phyloP scores from a whole-genome alignment of 2,113 vertebrate species.

The Lepus americanus region DNA sequence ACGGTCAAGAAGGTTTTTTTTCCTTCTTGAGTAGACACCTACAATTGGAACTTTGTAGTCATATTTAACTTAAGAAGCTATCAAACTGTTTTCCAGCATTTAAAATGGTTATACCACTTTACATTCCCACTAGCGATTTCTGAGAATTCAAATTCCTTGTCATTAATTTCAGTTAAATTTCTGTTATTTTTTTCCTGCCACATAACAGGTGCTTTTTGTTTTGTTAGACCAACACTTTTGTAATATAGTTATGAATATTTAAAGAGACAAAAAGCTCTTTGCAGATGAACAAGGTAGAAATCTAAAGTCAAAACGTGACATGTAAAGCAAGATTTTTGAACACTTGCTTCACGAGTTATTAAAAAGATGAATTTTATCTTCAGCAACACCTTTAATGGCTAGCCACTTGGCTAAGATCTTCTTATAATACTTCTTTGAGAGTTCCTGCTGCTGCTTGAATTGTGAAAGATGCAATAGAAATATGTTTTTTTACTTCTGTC shows the following conservation, averaged over 20 bases:
- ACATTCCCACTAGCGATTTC: background rate
- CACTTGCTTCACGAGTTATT: background rate
- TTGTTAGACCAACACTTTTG: conserved; percentile 24
- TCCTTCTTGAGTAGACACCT: background rate
- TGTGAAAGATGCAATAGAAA: conserved; percentile 94
- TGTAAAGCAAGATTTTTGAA: conserved; percentile 14
- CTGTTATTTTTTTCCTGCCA: conserved; percentile 20
- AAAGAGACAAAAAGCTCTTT: background rate
- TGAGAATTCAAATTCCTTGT: background rate
- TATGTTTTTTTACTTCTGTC: conserved; percentile 94
- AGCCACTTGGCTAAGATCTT: background rate
- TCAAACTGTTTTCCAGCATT: background rate
- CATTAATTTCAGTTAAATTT: background rate
- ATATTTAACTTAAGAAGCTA: background rate
- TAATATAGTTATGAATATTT: background rate
- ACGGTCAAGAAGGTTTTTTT: no score
- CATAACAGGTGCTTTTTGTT: background rate
- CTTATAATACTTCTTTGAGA: conserved; percentile 87
- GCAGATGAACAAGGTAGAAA: background rate
- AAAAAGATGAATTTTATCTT: conserved; percentile 26
- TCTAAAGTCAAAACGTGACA: conserved; percentile 50
- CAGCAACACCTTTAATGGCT: background rate
- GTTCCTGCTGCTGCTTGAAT: conserved; percentile 93
- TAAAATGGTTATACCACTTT: background rate
- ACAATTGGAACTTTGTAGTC: background rate